Base-by-base conservation (phyloP, 2,888 invertebrate species). In the Melolontha melolontha region DNA sequence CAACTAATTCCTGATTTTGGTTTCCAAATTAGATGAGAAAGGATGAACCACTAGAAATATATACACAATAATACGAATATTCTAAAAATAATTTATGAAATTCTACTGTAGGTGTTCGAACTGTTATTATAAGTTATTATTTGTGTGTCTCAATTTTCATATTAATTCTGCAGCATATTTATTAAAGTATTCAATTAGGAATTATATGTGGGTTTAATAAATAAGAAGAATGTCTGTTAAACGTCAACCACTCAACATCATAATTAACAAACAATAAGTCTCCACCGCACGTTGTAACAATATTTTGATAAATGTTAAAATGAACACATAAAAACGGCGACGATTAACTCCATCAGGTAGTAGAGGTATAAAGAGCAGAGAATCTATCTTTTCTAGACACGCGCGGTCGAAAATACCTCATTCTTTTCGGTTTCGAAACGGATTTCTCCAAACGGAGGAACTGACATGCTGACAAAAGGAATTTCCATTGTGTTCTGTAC, bases 401-500 rank as follows among this genome's bases (percentile, higher is more conserved):
- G 59, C 59, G 59, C 42, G 47, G 17, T 34, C 16, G 27, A 55
- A 69, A 52, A 62, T 44, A 47, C 55, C 27, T 12, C 44, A 62
- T 50, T 44, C 49, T 59, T n/a, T 65, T 67, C 66, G 51, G 57
- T 64, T 57, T 64, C 72, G 70, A 69, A 74, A 76, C 76, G 55
- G 70, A 66, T 72, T 73, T 66, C 67, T 34, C 8, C 71, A 72
- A 73, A 72, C 71, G 71, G 71, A 65, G 66, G 67, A 59, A 70
- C 70, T 72, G 77, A 77, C 78, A 77, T 76, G 76, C 74, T 76
- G 74, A 77, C 77, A 78, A 78, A 76, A 76, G 76, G 78, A 77
- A 78, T 78, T 75, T 76, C 78, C 76, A 77, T 77, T 78, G 78
- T 78, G 75, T 72, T 71, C 34, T 14, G 29, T 42, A 11, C 67